A percentile compares a stretch with the other conserved stretches of the same genome.
Evolutionary conservation across 2,888 invertebrate species (phyloP).

Genomic region (Diploptera punctata): DNA sequence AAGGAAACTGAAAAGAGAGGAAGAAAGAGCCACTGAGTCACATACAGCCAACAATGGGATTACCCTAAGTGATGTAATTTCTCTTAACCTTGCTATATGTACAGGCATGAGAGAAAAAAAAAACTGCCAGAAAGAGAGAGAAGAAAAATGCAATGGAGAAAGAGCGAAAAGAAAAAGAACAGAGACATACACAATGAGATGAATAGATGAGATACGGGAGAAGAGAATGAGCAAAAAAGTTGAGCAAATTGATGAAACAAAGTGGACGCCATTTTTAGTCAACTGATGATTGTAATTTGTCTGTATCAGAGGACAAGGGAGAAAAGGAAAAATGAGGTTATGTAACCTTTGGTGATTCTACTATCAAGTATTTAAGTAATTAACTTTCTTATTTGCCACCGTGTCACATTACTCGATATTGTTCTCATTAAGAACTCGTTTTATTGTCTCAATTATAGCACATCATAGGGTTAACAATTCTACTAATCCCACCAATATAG

Average conservation of each 20-base stretch:
- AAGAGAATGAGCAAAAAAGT: conserved; percentile 28
- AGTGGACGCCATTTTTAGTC: conserved; percentile 30
- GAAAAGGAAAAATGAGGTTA: conserved; percentile 14
- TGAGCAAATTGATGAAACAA: conserved; percentile 30
- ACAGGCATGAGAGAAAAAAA: conserved; percentile 15
- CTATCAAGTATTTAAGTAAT: conserved; percentile 20
- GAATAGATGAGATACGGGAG: conserved; percentile 36
- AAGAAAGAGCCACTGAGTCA: background rate
- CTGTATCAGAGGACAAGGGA: conserved; percentile 18
- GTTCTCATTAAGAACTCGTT: background rate
- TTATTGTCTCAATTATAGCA: background rate
- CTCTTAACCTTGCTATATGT: conserved; percentile 32
- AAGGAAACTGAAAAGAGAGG: background rate
- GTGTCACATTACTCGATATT: conserved; percentile 2
- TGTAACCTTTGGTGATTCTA: conserved; percentile 19
- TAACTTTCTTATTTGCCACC: conserved; percentile 6
- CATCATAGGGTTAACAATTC: too few relatives aligned
- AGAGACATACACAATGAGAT: conserved; percentile 33
- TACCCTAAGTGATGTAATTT: conserved; percentile 39
- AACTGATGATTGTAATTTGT: conserved; percentile 31
- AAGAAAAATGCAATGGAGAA: background rate
- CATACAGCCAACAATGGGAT: conserved; percentile 35
- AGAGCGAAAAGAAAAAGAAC: background rate
- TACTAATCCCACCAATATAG: too few relatives aligned
- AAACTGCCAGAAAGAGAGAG: conserved; percentile 14